Evolutionary conservation across 2,888 invertebrate species (phyloP).

Genomic region (Campaea margaritaria): DNA sequence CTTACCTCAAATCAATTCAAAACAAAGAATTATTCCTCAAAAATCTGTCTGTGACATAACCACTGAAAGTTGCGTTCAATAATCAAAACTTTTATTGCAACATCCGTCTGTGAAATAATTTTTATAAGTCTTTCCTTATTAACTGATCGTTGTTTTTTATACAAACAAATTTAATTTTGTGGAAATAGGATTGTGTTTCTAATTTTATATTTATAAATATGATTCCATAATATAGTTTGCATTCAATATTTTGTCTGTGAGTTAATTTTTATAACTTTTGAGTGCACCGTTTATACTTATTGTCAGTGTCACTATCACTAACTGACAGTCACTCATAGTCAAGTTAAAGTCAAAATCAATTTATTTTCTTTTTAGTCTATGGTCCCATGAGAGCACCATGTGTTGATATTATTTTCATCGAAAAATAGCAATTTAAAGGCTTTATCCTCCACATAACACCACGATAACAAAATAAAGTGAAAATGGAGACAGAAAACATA

Average conservation of each 20-base stretch:
- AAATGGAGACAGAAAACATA: conserved; percentile 81
- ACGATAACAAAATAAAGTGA: conserved; percentile 30
- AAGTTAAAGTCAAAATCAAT: too few species aligned
- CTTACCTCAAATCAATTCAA: conserved; percentile 72
- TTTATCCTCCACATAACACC: conserved; percentile 1
- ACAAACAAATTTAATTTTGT: too few species aligned
- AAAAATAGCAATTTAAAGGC: conserved; percentile 11
- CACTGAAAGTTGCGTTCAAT: conserved; percentile 27
- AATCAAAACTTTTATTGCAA: not conserved
- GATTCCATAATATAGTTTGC: too few species aligned
- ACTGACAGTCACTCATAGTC: too few species aligned
- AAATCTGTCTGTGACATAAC: conserved; percentile 73
- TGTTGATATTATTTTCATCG: conserved; percentile 46
- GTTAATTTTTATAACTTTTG: not conserved
- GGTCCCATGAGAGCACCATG: conserved; percentile 51
- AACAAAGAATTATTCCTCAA: conserved; percentile 57
- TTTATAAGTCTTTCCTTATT: too few species aligned
- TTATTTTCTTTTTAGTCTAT: conserved; percentile 46
- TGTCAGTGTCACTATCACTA: too few species aligned
- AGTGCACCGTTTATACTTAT: too few species aligned
- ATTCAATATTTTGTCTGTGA: too few species aligned
- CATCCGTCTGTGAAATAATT: not conserved
- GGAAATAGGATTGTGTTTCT: too few species aligned
- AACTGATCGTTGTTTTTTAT: too few species aligned
- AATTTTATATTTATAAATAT: too few species aligned